phyloP scores from a whole-genome alignment of 2,113 vertebrate species.

The Urocolius indicus region DNA sequence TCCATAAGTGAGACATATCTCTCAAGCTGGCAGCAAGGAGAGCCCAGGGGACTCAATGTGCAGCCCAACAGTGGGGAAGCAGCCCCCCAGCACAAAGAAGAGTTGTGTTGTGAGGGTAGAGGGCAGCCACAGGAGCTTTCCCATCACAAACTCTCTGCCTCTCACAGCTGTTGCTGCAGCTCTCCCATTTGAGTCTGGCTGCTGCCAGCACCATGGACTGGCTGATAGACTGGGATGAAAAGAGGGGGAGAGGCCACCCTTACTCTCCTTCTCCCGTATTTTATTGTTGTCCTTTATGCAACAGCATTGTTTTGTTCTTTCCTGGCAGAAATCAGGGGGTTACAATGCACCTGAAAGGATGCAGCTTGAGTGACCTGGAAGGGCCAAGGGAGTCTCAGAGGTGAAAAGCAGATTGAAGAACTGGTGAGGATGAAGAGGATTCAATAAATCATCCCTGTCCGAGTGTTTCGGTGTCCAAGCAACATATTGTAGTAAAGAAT shows the following conservation, averaged over 20 bases:
- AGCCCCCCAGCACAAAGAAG: not conserved
- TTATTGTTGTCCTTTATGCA: not conserved
- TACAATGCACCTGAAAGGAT: accelerated
- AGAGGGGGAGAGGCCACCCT: not conserved
- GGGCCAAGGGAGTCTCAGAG: not conserved
- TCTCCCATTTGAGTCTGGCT: not conserved
- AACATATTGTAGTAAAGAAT: accelerated
- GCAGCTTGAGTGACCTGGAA: not conserved
- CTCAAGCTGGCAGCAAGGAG: accelerated
- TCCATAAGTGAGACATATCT: not conserved
- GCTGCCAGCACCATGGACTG: accelerated
- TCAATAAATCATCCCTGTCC: not conserved
- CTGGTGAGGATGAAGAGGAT: not conserved
- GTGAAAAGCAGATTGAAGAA: not conserved
- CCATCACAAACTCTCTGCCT: not conserved
- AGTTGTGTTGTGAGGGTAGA: not conserved
- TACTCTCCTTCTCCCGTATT: not conserved
- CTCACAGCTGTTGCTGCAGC: not conserved
- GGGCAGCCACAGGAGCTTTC: not conserved
- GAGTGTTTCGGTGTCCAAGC: not conserved
- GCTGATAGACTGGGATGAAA: not conserved
- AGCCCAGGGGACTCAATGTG: accelerated
- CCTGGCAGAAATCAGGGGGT: not conserved
- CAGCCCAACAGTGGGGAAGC: not conserved
- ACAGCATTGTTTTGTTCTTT: accelerated